Percentiles rank a stretch among this genome's conserved stretches.
Evolutionary conservation across 1,140 invertebrate species (phyloP).

Genomic region (Mesaphorura yosii): DNA sequence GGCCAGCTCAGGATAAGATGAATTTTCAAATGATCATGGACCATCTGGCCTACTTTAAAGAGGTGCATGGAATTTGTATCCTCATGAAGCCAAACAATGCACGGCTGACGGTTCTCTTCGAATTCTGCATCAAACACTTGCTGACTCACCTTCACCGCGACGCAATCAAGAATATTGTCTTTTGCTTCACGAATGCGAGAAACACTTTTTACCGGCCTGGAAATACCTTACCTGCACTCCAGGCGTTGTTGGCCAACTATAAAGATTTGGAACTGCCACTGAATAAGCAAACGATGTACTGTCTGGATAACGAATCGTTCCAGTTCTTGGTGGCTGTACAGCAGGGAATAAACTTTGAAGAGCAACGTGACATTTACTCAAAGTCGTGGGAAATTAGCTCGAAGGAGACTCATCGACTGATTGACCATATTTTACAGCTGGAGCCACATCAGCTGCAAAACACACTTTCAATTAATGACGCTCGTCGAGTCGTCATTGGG

Average conservation of each 20-base stretch:
- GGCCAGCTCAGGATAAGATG: conserved; percentile 27
- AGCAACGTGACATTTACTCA: background rate
- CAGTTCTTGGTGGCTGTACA: conserved; percentile 13
- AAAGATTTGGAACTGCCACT: conserved; percentile 8
- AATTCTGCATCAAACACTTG: conserved; percentile 31
- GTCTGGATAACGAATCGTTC: conserved; percentile 23
- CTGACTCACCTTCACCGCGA: conserved; percentile 27
- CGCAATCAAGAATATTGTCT: conserved; percentile 31
- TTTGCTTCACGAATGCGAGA: conserved; percentile 29
- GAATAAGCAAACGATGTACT: conserved; percentile 12
- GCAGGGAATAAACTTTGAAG: conserved; percentile 1
- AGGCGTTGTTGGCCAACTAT: background rate
- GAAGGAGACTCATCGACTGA: background rate
- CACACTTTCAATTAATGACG: conserved; percentile 11
- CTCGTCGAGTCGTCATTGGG: background rate
- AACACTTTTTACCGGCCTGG: conserved; percentile 21
- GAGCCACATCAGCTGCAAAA: background rate
- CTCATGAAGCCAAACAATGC: conserved; percentile 30
- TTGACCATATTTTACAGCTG: background rate
- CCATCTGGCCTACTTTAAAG: conserved; percentile 12
- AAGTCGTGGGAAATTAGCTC: background rate
- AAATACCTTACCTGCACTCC: background rate
- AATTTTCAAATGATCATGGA: conserved; percentile 31
- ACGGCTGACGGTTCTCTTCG: conserved; percentile 21
- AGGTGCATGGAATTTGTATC: conserved; percentile 32